Evolutionary conservation across 2,888 invertebrate species (phyloP).

Genomic region (Gonocerus acuteangulatus): DNA sequence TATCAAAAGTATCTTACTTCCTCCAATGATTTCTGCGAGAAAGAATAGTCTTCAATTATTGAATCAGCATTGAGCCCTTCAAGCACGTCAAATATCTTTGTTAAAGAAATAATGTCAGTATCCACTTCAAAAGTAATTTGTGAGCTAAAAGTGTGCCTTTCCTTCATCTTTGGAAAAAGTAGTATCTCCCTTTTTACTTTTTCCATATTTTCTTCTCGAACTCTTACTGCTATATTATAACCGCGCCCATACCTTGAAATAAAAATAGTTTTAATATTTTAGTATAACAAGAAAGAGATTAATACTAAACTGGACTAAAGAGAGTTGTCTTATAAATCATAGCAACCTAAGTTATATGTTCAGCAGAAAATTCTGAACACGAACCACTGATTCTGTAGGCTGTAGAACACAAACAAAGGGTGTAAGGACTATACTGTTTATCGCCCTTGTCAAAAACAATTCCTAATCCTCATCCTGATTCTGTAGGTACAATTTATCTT

Average conservation of each 20-base stretch:
- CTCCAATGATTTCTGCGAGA: conserved; percentile 31
- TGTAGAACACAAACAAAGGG: no score
- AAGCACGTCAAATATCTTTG: conserved; percentile 21
- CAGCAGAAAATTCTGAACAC: no score
- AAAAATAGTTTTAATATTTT: neutral
- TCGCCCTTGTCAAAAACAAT: no score
- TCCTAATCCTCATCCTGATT: no score
- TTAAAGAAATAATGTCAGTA: conserved; percentile 22
- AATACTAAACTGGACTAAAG: no score
- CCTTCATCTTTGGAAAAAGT: conserved; percentile 22
- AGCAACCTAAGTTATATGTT: no score
- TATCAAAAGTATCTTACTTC: conserved; percentile 29
- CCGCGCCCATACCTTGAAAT: conserved; percentile 29
- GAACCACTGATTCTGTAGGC: no score
- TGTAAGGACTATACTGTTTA: no score
- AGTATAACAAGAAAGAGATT: neutral
- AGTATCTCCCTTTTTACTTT: conserved; percentile 20
- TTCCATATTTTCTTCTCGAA: conserved; percentile 19
- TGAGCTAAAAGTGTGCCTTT: conserved; percentile 23
- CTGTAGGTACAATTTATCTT: no score
- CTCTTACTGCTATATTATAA: conserved; percentile 28
- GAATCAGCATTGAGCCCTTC: conserved; percentile 20
- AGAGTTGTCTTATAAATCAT: no score
- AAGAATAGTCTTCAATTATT: conserved; percentile 29
- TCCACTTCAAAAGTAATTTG: conserved; percentile 29